Conservation (phyloP, 1,140 invertebrate species). For the Neuroterus valhalla region DNA sequence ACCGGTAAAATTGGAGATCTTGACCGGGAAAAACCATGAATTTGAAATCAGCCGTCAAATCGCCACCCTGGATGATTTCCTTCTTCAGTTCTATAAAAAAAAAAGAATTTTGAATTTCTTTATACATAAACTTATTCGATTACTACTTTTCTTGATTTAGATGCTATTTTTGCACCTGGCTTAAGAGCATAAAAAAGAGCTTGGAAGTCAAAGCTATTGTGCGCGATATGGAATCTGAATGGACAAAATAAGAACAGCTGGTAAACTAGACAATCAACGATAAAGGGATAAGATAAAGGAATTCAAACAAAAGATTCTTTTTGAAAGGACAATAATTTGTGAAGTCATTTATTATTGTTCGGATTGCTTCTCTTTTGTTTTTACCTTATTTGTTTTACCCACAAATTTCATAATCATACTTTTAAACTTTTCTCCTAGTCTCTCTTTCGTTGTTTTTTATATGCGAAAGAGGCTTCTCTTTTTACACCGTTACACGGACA, state of each 20-base stretch:
- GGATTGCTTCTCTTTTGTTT: background rate
- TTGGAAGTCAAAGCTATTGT: background rate
- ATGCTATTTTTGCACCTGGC: background rate
- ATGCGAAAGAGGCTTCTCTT: too few species aligned
- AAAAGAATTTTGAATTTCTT: too few species aligned
- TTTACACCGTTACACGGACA: background rate
- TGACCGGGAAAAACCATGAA: too few species aligned
- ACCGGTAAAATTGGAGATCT: too few species aligned
- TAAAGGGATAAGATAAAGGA: background rate
- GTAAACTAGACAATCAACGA: background rate
- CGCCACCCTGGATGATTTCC: too few species aligned
- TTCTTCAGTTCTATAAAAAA: too few species aligned
- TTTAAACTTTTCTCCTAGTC: background rate
- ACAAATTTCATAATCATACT: background rate
- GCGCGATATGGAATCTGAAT: background rate
- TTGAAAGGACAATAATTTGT: background rate
- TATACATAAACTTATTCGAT: too few species aligned
- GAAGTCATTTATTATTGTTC: background rate
- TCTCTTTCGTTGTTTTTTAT: background rate
- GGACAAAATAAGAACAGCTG: background rate
- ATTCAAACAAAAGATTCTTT: background rate
- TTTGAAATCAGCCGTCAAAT: too few species aligned
- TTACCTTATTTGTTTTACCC: background rate
- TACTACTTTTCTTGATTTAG: background rate
- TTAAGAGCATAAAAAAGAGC: background rate